Evolutionary conservation across 2,888 invertebrate genomes (phyloP), one percentile per base, ranked within the genome.

Genomic region (Criorhina ranunculi): DNA sequence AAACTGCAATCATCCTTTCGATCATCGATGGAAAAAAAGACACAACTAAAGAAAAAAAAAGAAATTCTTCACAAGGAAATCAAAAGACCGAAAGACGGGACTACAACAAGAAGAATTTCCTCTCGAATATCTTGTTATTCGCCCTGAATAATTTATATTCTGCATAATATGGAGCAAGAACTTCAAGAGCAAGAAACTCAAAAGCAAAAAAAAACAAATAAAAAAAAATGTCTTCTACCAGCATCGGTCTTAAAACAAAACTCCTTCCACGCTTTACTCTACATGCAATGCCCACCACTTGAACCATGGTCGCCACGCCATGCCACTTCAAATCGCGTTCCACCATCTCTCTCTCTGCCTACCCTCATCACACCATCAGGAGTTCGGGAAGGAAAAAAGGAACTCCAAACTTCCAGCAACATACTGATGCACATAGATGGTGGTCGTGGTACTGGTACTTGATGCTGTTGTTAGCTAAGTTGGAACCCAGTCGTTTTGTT

Each of bases 91-190:
- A 73, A 72, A 29, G 35, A 64, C 19, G 35, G 19, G 31, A 19
- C 12, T 17, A 46, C 11, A 53, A 31, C 46, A 70, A 69, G 67
- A 73, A 64, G 42, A 73, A 73, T 73, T 62, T 79, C 72, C 67
- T 69, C 40, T 60, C 59, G 82, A 77, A 77, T 46, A 73, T 78
- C 85, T 77, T 86, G 81, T 86, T 86, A 81, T 81, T 86, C 81
- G 77, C 67, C 72, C 55, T 80, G 86, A 86, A 86, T 86, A 81
- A 86, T 86, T 86, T 86, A 86, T 86, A 76, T 86, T 86, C 86
- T 86, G 77, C 77, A 86, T 86, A 86, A 86, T 86, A 51, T 86
- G 81, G 86, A 86, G 76, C 76, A 86, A 80, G 76, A 85, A 79
- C 62, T 83, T 77, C 55, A 6, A 42, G 49, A 17, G 8, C 17